phyloP scores from a whole-genome alignment of 2,888 invertebrate species.

The Phoenoteleia sp. region DNA sequence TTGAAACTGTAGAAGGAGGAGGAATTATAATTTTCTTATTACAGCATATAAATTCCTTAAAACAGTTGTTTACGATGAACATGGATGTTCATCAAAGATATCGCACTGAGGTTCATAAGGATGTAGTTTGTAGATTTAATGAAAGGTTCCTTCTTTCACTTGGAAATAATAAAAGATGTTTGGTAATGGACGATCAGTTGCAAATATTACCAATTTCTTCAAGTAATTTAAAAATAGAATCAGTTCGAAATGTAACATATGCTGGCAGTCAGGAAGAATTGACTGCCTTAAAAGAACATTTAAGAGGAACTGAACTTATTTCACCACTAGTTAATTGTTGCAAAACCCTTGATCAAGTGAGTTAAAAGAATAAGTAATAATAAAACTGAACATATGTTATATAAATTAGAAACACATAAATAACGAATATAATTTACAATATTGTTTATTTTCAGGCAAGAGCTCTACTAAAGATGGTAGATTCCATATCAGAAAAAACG shows the following conservation, averaged over 20 bases:
- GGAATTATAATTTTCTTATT: slow-evolving; percentile 97
- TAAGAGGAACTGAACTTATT: slow-evolving; percentile 97
- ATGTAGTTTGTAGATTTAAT: slow-evolving; percentile 68
- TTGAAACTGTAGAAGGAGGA: slow-evolving; percentile 99
- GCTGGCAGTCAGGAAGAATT: slow-evolving; percentile 89
- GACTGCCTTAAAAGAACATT: slow-evolving; percentile 92
- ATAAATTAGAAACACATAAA: no score
- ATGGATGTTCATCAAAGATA: slow-evolving; percentile 99
- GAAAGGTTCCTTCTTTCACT: slow-evolving; percentile 98
- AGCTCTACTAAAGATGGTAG: slow-evolving; percentile 96
- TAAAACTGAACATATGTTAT: no score
- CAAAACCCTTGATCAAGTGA: slow-evolving; percentile 96
- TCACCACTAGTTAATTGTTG: slow-evolving; percentile 96
- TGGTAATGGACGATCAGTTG: slow-evolving; percentile 70
- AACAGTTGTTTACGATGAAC: slow-evolving; percentile 97
- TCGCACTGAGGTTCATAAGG: slow-evolving; percentile 96
- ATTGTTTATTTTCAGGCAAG: slow-evolving; percentile 89
- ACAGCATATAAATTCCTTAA: slow-evolving; percentile 94
- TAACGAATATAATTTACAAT: no score
- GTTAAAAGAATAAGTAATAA: no score
- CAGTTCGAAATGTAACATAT: slow-evolving; percentile 88
- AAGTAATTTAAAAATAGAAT: slow-evolving; percentile 93
- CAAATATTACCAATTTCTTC: slow-evolving; percentile 97
- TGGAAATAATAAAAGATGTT: slow-evolving; percentile 91
- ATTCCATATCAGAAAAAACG: slow-evolving; percentile 97